Base-by-base conservation (phyloP, 2,113 vertebrate species). In the Oreochromis niloticus region DNA sequence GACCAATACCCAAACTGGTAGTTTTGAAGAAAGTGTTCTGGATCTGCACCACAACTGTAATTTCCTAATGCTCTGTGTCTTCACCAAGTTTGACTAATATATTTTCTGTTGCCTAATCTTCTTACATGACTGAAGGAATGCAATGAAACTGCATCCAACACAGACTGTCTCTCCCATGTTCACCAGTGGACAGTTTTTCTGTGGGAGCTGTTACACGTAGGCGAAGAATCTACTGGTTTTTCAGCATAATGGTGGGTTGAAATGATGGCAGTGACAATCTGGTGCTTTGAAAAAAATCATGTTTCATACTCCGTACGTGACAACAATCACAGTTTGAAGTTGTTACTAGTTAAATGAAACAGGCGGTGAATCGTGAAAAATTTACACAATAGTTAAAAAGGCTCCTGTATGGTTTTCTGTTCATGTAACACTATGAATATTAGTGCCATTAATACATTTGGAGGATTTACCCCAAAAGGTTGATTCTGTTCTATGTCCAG, bases 121-220 rank as follows among this genome's bases (percentile, higher is more conserved):
- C 46, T 52, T 52, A n/a, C 43, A 78, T n/a, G 46, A 57, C 52
- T 85, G 73, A 81, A 61, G 81, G 80, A 87, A 90, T 66, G 55
- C 68, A 86, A 9, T 80, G 36, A 89, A n/a, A 59, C 24, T 48
- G 81, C 41, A 12, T 84, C 66, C 32, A 85, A 43, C 84, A 52
- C 17, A 78, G 2, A n/a, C 27, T 0, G 32, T 1, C 88, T 85
- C 1, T 52, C 46, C 78, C 48, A 36, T 78, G 80, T 79, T 89
- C 85, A 85, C 41, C 81, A 80, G 88, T 66, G 90, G 88, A 92
- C 81, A 92, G n/a, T 84, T 56, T 41, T 91, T 92, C 82, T 73
- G 66, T 90, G 79, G 84, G 85, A 82, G 61, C 32, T 10, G 9
- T 78, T 81, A 68, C 43, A 61, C 9, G 14, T 34, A 85, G 90